phyloP scores from a whole-genome alignment of 2,888 invertebrate species.

The Darwinula stevensoni region DNA sequence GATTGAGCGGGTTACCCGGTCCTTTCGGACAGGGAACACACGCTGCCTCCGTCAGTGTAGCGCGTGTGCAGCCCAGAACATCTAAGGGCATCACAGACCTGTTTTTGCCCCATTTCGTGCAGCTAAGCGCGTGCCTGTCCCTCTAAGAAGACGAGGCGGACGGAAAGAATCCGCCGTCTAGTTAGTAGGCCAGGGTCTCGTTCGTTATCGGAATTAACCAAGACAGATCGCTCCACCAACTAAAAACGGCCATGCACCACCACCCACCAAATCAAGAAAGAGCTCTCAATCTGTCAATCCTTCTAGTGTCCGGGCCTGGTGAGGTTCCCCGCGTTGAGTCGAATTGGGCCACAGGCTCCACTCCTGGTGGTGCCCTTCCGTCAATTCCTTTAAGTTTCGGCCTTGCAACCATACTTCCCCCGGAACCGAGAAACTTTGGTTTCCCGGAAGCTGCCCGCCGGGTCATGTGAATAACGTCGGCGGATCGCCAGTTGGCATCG shows the following conservation, averaged over 20 bases:
- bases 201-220: slow-evolving; percentile 21
- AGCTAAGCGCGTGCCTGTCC: slow-evolving; percentile 27
- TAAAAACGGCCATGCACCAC: slow-evolving; percentile 26
- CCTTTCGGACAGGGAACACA: slow-evolving; percentile 27
- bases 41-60: slow-evolving; percentile 31
- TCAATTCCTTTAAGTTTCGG: slow-evolving; percentile 27
- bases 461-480: slow-evolving; percentile 25
- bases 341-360: slow-evolving; percentile 41
- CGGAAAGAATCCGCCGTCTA: slow-evolving; percentile 12
- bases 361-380: slow-evolving; percentile 38
- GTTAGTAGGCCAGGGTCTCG: slow-evolving; percentile 17
- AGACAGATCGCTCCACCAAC: slow-evolving; percentile 19
- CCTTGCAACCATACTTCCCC: slow-evolving; percentile 31
- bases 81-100: slow-evolving; percentile 35
- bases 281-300: slow-evolving; percentile 19
- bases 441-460: slow-evolving; percentile 25
- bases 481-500: slow-evolving; percentile 31
- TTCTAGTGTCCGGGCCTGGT: slow-evolving; percentile 30
- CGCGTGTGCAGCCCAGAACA: slow-evolving; percentile 30
- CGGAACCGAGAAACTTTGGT: slow-evolving; percentile 30
- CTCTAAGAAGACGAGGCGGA: slow-evolving; percentile 25
- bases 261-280: slow-evolving; percentile 6
- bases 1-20: slow-evolving; percentile 33
- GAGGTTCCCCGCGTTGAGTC: slow-evolving; percentile 26
- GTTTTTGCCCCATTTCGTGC: slow-evolving; percentile 28